A percentile compares a stretch with the other conserved stretches of the same genome.
Conservation (phyloP, 2,888 invertebrate species). For the Dendrolimus pini region DNA sequence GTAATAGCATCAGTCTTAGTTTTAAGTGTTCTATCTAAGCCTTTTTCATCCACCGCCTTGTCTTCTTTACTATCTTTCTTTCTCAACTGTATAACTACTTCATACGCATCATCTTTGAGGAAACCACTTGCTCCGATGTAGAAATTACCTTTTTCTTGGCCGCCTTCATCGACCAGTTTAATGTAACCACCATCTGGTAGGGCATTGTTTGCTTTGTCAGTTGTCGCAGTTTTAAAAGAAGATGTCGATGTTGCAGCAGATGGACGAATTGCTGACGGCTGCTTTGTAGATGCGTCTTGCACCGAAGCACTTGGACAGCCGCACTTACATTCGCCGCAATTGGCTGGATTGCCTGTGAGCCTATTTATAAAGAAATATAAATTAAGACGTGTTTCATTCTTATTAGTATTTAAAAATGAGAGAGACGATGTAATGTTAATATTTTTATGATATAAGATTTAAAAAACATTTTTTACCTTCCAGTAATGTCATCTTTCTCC, state of each 20-base stretch:
- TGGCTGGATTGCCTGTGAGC: background rate
- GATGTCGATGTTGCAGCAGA: constrained; percentile 37
- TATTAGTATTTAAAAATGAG: too few relatives aligned
- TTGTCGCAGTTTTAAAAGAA: constrained; percentile 40
- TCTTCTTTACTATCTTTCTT: constrained; percentile 41
- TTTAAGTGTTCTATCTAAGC: constrained; percentile 7
- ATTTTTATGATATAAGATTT: too few relatives aligned
- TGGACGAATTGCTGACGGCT: constrained; percentile 11
- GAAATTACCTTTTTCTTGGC: constrained; percentile 51
- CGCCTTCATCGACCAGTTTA: constrained; percentile 43
- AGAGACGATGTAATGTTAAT: too few relatives aligned
- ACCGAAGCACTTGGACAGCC: constrained; percentile 12
- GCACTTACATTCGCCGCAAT: constrained; percentile 5
- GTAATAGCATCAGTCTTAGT: constrained; percentile 5
- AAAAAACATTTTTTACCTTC: constrained; percentile 13
- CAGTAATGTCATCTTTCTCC: constrained; percentile 17
- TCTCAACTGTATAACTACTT: constrained; percentile 61
- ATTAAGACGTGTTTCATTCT: too few relatives aligned
- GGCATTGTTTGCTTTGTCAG: constrained; percentile 24
- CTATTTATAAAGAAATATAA: too few relatives aligned
- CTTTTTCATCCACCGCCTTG: constrained; percentile 11
- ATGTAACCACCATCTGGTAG: constrained; percentile 37
- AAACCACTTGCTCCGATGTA: constrained; percentile 57
- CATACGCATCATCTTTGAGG: constrained; percentile 55
- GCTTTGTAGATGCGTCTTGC: constrained; percentile 4